Base-by-base conservation (phyloP, 2,888 invertebrate genomes). In the Piscicola geometra region DNA sequence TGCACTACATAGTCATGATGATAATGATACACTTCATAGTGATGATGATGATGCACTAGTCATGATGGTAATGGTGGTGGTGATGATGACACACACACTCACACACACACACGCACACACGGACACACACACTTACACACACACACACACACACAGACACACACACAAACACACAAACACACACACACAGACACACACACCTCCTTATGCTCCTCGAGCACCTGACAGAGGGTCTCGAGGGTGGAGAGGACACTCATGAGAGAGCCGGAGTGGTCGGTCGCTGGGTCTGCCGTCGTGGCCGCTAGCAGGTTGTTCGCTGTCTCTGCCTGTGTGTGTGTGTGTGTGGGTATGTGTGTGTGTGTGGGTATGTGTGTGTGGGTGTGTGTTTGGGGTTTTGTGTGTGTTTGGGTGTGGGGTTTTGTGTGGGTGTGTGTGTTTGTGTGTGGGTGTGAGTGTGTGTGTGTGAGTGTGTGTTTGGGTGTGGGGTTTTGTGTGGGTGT, bases 211-310 rank as follows among this genome's bases (percentile, higher is more conserved):
- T 85, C 85, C 83, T 95, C 95, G 93, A 97, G 93, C 1, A 95
- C 94, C 79, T 91, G 92, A 21, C 98, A 87, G 50, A 99, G 89
- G 0, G 94, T 96, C 86, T 98, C 96, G 86, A 99, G 93, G 1
- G 98, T 96, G 84, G 93, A 96, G 18, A 99, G 87, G 41, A 99
- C 88, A 30, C 97, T 96, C 93, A 98, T 95, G 0, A 97, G 95
- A 0, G 95, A 93, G 75, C 98, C 93, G 9, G 96, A 94, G 83
- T 94, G 95, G 85, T 98, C 97, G 82, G 97, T 97, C 0, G 92
- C 91, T 1, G 92, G 92, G 81, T 85, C 86, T 0, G 82, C 33
- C 77, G 85, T 86, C 1, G 83, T 85, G 1, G 83, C 85, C 50
- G 83, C 82, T 74, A 86, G 77, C 32, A 86, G 83, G 75, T 83